Percentiles rank a stretch among this genome's conserved stretches.
Evolutionary conservation across 1,140 invertebrate species (phyloP).

Genomic region (Drosophila busckii): DNA sequence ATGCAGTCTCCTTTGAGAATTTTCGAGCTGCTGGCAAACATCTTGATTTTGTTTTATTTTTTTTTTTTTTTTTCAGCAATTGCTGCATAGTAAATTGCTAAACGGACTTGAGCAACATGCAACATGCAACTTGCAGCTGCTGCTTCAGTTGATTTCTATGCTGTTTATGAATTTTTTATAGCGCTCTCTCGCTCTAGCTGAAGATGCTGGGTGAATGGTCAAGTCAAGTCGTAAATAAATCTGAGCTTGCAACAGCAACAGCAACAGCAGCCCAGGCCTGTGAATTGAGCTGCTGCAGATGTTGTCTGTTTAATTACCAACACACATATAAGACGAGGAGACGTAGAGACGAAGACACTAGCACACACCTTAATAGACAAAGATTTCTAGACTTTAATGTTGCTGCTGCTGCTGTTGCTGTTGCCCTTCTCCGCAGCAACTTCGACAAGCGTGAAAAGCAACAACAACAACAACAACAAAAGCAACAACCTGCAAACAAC

Average conservation of each 20-base stretch:
- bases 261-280: slow-evolving; percentile 19
- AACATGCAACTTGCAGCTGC: slow-evolving; percentile 4
- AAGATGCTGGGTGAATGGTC: slow-evolving; percentile 47
- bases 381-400: slow-evolving; percentile 20
- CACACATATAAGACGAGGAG: slow-evolving; percentile 21
- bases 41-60: slow-evolving; percentile 48
- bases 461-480: slow-evolving; percentile 21
- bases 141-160: slow-evolving; percentile 58
- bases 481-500: slow-evolving; percentile 7
- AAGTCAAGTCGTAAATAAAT: slow-evolving; percentile 70
- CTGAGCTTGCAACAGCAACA: slow-evolving; percentile 4
- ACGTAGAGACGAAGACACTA: not conserved
- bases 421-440: slow-evolving; percentile 5
- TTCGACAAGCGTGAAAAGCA: slow-evolving; percentile 28
- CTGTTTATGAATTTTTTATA: slow-evolving; percentile 47
- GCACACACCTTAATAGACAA: slow-evolving; percentile 17
- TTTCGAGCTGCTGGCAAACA: slow-evolving; percentile 67
- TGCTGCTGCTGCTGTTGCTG: slow-evolving; percentile 8
- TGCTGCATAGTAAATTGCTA: slow-evolving; percentile 33
- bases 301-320: slow-evolving; percentile 65
- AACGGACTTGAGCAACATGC: slow-evolving; percentile 14
- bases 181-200: not conserved
- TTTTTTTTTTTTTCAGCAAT: slow-evolving; percentile 8
- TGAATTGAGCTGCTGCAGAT: slow-evolving; percentile 53
- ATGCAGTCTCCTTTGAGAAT: slow-evolving; percentile 49